phyloP scores from a whole-genome alignment of 23 tunicate genomes.

The Clavelina lepadiformis region DNA sequence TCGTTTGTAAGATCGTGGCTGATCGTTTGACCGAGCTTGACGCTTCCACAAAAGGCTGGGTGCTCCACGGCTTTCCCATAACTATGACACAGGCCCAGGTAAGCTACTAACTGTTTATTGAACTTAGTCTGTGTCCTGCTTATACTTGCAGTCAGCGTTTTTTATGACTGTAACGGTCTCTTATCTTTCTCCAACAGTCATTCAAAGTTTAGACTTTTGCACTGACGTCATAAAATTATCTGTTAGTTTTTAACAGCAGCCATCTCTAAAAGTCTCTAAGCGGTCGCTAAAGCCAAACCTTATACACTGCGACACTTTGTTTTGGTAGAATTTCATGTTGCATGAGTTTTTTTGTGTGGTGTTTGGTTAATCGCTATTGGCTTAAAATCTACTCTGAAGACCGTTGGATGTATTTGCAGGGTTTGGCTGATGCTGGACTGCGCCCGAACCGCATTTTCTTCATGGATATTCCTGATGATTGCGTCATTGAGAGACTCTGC shows the following conservation, averaged over 20 bases:
- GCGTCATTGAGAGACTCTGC: conserved; percentile 72
- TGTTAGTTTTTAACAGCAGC: no score
- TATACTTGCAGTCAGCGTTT: no score
- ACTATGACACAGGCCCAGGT: conserved; percentile 90
- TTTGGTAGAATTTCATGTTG: no score
- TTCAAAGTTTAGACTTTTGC: no score
- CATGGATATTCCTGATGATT: conserved; percentile 86
- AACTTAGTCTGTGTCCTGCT: background rate
- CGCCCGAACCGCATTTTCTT: conserved; percentile 75
- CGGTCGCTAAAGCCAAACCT: no score
- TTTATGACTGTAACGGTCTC: no score
- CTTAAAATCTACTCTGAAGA: background rate
- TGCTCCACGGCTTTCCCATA: conserved; percentile 80
- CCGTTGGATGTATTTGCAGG: conserved; percentile 12
- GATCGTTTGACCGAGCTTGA: conserved; percentile 75
- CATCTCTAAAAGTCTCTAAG: no score
- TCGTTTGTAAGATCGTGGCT: conserved; percentile 48
- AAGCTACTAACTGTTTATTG: background rate
- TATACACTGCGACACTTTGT: no score
- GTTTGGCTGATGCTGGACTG: conserved; percentile 61
- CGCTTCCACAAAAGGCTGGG: conserved; percentile 90
- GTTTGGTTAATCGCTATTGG: no score
- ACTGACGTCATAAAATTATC: no score
- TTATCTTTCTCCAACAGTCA: no score
- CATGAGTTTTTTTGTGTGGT: no score